phyloP scores from a whole-genome alignment of 2,113 vertebrate species.

The Rhadina sibilatrix region DNA sequence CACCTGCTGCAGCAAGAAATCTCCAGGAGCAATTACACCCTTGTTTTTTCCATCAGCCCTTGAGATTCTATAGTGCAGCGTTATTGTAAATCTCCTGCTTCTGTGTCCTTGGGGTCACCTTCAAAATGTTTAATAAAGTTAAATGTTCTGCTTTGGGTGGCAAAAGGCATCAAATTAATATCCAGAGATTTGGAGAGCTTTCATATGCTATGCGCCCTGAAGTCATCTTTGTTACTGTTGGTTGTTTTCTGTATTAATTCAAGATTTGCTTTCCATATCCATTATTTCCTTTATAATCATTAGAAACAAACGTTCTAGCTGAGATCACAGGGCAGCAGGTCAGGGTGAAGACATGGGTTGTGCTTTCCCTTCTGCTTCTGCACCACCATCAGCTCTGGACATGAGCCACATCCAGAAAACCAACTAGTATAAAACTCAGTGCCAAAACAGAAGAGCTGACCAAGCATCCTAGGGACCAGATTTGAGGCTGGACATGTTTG shows the following conservation, averaged over 20 bases:
- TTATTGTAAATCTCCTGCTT: conserved; percentile 28
- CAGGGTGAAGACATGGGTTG: neutral
- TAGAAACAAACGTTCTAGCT: neutral
- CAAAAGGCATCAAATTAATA: conserved; percentile 22
- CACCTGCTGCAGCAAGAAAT: conserved; percentile 43
- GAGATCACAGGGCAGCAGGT: neutral
- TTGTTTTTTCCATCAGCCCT: conserved; percentile 26
- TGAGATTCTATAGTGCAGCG: neutral
- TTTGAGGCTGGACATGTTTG: neutral
- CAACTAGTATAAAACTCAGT: neutral
- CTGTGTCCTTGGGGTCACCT: conserved; percentile 45
- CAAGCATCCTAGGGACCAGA: neutral
- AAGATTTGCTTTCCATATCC: neutral
- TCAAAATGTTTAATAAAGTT: conserved; percentile 24
- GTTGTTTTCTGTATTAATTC: conserved; percentile 19
- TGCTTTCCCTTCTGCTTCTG: conserved; percentile 10
- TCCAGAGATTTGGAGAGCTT: conserved; percentile 3
- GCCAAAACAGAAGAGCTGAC: neutral
- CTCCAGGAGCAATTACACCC: conserved; percentile 37
- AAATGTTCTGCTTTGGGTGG: neutral
- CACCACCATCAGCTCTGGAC: neutral
- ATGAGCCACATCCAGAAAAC: neutral
- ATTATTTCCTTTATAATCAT: neutral
- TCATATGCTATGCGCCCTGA: neutral
- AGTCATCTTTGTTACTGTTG: neutral